Evolutionary conservation across 2,113 vertebrate genomes (phyloP).

Genomic region (Bambusicola thoracicus): DNA sequence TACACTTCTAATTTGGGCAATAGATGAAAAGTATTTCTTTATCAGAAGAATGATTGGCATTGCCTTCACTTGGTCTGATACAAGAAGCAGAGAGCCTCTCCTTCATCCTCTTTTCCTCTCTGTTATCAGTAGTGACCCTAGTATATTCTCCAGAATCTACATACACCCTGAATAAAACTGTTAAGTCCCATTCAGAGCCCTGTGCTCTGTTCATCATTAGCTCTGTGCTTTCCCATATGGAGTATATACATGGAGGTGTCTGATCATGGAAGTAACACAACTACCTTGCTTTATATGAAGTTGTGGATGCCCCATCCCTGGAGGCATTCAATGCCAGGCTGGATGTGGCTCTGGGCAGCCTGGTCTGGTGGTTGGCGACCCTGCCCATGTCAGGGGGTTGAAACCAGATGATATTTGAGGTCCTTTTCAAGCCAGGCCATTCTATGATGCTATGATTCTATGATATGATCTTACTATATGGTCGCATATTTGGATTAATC

Average conservation of each 20-base stretch:
- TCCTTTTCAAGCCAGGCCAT: too few species aligned
- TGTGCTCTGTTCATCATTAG: background rate
- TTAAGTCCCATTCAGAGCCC: background rate
- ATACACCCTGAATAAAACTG: background rate
- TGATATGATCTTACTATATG: background rate
- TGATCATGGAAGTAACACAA: background rate
- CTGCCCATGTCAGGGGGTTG: too few species aligned
- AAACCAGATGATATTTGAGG: too few species aligned
- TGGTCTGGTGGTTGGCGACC: too few species aligned
- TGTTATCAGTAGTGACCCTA: background rate
- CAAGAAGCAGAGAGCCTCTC: background rate
- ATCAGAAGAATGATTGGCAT: background rate
- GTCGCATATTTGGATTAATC: background rate
- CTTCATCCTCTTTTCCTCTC: background rate
- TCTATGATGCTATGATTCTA: too few species aligned
- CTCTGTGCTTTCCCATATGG: background rate
- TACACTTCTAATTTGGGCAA: background rate
- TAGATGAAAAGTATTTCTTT: background rate
- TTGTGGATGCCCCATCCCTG: too few species aligned
- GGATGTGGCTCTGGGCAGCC: too few species aligned
- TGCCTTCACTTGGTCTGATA: background rate
- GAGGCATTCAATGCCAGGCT: too few species aligned
- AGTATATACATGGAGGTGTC: background rate
- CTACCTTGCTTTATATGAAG: background rate
- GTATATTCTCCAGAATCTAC: background rate